Percentiles rank a stretch among this genome's conserved stretches.
Conservation (phyloP, 2,113 vertebrate genomes). For the Fulmarus glacialis region DNA sequence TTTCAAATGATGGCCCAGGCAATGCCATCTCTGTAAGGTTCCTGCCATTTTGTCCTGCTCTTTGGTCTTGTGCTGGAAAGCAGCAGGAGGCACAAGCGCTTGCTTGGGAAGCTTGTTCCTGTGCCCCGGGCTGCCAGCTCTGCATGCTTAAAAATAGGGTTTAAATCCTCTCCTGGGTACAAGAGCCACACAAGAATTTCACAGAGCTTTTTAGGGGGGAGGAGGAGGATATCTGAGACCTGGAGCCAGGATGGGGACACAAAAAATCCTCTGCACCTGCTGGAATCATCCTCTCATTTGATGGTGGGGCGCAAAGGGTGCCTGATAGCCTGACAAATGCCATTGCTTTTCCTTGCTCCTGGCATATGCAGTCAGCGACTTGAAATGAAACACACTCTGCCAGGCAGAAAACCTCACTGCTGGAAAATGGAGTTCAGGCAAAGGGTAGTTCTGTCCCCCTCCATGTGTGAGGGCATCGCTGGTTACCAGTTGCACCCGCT, state of each 20-base stretch:
- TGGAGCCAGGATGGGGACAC: neutral
- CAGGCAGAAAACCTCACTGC: neutral
- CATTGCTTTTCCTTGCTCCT: neutral
- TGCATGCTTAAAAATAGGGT: slow-evolving; percentile 48
- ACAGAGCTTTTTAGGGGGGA: neutral
- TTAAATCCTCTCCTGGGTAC: slow-evolving; percentile 26
- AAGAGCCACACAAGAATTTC: neutral
- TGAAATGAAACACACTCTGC: neutral
- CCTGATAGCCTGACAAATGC: neutral
- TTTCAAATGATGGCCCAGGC: neutral
- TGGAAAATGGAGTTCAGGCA: neutral
- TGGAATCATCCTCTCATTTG: neutral
- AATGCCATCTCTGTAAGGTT: neutral
- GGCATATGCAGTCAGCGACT: neutral
- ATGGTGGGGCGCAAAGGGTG: neutral
- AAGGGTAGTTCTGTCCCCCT: neutral
- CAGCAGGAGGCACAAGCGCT: neutral
- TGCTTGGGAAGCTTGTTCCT: neutral
- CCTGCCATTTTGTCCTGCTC: neutral
- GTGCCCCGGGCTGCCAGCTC: neutral
- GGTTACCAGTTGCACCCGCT: neutral
- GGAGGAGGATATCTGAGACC: slow-evolving; percentile 3
- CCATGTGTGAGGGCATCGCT: accelerated
- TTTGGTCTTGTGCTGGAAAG: neutral
- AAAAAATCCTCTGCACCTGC: slow-evolving; percentile 10